Evolutionary conservation across 2,797 vertebrate genomes (phyloP).

Genomic region (Euphonia xanthogaster): DNA sequence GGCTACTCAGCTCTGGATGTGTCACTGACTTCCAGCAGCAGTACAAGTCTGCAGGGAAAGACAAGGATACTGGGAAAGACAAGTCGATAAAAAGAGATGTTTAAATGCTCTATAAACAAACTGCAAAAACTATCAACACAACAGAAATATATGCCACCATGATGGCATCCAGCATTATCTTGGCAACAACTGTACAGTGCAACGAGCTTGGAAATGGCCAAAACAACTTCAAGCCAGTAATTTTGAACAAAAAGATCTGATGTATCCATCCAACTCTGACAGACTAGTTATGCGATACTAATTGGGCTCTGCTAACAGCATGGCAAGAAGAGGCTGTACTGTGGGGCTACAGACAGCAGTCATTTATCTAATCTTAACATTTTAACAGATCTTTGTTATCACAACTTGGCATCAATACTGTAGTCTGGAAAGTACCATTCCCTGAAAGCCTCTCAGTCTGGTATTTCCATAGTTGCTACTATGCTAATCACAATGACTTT

Average conservation of each 20-base stretch:
- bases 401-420: background rate
- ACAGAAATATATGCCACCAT: background rate
- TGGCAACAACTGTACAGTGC: background rate
- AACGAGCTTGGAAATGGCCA: accelerated
- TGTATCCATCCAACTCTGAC: background rate
- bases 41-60: background rate
- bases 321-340: background rate
- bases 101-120: background rate
- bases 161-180: background rate
- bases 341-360: background rate
- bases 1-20: background rate
- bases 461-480: background rate
- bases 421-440: background rate
- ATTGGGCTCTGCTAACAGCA: slow-evolving; percentile 3
- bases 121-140: background rate
- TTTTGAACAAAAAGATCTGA: background rate
- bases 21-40: background rate
- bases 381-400: background rate
- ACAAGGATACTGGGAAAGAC: background rate
- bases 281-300: background rate
- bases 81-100: background rate
- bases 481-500: background rate
- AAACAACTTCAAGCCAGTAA: slow-evolving; percentile 10
- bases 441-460: background rate
- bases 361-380: background rate